Evolutionary conservation across 1,140 invertebrate species (phyloP).

Genomic region (Neomicropteryx cornuta): DNA sequence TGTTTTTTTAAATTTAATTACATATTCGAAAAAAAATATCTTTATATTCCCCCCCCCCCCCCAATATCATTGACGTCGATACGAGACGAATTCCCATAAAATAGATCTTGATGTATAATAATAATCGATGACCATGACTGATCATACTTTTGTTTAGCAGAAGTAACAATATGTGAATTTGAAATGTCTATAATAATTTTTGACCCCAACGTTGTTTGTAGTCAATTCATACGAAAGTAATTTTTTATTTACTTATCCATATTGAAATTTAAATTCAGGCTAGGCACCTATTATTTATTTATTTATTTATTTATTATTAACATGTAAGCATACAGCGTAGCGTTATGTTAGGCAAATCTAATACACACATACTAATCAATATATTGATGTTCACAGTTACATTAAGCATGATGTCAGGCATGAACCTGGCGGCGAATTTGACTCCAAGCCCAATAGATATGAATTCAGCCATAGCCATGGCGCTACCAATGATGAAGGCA

Average conservation of each 20-base stretch:
- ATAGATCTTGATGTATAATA: too few relatives aligned
- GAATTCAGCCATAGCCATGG: conserved; percentile 31
- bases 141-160: too few relatives aligned
- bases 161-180: too few relatives aligned
- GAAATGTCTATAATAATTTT: too few relatives aligned
- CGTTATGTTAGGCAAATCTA: background rate
- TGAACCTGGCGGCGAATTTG: conserved; percentile 33
- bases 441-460: conserved; percentile 35
- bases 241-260: conserved; percentile 1
- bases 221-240: background rate
- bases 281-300: background rate
- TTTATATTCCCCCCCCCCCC: too few relatives aligned
- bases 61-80: too few relatives aligned
- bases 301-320: background rate
- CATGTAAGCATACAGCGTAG: background rate
- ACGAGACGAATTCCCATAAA: too few relatives aligned
- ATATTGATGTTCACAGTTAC: conserved; percentile 25
- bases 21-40: too few relatives aligned
- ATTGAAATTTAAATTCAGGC: background rate
- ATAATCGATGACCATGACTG: too few relatives aligned
- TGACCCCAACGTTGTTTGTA: background rate
- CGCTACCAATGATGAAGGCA: conserved; percentile 37
- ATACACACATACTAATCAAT: background rate
- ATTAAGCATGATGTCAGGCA: conserved; percentile 33
- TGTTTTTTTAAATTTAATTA: too few relatives aligned